Percentiles rank a stretch among this genome's conserved stretches.
phyloP scores from a whole-genome alignment of 2,113 vertebrate genomes.

The Mirounga angustirostris region DNA sequence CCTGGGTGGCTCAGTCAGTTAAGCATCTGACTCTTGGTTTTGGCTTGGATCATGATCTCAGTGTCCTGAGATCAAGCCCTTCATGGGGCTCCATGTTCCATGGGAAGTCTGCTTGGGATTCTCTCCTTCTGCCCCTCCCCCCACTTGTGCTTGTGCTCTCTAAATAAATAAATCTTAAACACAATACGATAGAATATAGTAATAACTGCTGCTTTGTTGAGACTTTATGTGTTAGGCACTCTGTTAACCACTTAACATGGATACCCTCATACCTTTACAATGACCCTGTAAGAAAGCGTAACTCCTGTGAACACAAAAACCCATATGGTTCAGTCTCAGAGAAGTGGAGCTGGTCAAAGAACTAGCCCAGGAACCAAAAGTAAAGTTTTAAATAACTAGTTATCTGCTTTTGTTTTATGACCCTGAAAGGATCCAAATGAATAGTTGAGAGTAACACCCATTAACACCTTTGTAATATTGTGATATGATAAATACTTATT shows the following conservation, averaged over 20 bases:
- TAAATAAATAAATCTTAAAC: not conserved
- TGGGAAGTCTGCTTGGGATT: not conserved
- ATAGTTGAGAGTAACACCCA: not conserved
- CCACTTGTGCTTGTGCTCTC: not conserved
- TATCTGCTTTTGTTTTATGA: not conserved
- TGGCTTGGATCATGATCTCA: not conserved
- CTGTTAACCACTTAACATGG: not conserved
- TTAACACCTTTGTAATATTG: not conserved
- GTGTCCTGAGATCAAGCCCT: not conserved
- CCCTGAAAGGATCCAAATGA: not conserved
- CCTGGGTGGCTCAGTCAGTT: not conserved
- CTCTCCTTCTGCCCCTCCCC: not conserved
- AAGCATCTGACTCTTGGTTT: not conserved
- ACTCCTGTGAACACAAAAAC: not conserved
- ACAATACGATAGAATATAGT: rapidly evolving
- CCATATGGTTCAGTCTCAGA: not conserved
- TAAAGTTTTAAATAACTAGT: not conserved
- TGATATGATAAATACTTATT: not conserved
- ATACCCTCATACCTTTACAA: not conserved
- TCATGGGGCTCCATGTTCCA: not conserved
- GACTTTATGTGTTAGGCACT: not conserved
- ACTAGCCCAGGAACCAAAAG: not conserved
- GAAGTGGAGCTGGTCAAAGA: not conserved
- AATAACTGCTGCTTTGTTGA: not conserved
- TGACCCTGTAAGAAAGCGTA: not conserved